Percentiles rank a stretch among this genome's conserved stretches.
These are phyloP conservation scores for Crax fasciolata DNA, from an alignment of 2,797 vertebrate genomes.

Conservation along the genomic window DNA sequence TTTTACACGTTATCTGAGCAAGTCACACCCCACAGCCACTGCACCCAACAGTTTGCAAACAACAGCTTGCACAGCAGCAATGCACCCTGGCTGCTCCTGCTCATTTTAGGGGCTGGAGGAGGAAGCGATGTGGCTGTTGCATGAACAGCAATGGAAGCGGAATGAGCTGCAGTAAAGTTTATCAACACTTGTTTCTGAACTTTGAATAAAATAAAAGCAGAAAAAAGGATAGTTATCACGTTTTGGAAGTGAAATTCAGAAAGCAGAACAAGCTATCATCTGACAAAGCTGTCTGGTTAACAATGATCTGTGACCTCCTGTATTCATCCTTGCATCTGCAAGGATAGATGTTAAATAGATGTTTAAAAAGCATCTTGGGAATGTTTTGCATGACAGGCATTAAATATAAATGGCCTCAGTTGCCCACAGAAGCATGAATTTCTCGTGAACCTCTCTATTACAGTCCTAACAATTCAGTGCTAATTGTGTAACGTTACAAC, in stretches of 20 bases:
- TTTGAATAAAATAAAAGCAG: not conserved
- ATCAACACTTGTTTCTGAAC: not conserved
- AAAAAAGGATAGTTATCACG: not conserved
- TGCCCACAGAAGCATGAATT: not conserved
- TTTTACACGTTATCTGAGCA: not conserved
- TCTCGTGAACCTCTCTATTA: not conserved
- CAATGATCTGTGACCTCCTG: too few species aligned
- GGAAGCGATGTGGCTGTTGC: not conserved
- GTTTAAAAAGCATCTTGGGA: not conserved
- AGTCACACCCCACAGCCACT: rapidly evolving
- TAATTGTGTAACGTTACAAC: not conserved
- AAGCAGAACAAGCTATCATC: not conserved
- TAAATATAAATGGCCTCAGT: not conserved
- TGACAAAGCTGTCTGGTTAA: not conserved
- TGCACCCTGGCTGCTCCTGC: not conserved
- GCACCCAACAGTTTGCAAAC: rapidly evolving
- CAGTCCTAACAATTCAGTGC: not conserved
- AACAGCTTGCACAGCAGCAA: not conserved
- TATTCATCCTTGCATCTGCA: not conserved
- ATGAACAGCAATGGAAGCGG: not conserved
- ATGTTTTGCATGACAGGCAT: not conserved
- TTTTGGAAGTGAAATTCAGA: not conserved
- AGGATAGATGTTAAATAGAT: too few species aligned
- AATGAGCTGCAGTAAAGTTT: not conserved
- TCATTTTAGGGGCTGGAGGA: not conserved